Evolutionary conservation across 2,113 vertebrate species (phyloP), one percentile per base, ranked within the genome.

Genomic region (Cinclus mexicanus): DNA sequence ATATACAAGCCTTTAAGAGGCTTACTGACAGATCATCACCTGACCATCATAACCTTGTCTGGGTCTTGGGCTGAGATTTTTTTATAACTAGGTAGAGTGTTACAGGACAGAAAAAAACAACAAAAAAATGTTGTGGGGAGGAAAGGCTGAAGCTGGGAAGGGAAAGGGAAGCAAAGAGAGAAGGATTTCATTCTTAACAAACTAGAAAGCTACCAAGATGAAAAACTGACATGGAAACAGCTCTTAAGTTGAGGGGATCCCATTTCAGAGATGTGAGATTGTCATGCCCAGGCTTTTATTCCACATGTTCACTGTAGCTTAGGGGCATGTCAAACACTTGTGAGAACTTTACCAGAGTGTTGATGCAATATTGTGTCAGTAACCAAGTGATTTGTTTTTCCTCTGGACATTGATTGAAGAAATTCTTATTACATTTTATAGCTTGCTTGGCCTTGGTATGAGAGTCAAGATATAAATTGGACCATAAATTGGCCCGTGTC

Each of bases 401-500:
- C 97, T 98, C 97, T 97, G 97, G 97, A 98, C 98, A 97, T 96
- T 98, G 98, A 98, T 97, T 98, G 98, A 98, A 98, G 97, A 98
- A 98, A 98, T 98, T 98, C 97, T 98, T 98, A 98, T 97, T 98
- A 98, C 97, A 95, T 98, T 98, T 98, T 98, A 98, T 98, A 96
- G 97, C 97, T 98, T 98, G 94, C 96, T 97, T 97, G 98, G 98
- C 97, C 98, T 98, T 97, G 95, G 74, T 97, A 96, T 84, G 96
- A 97, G 95, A 98, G 97, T 98, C 97, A 95, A 95, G 97, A 97
- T 97, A 97, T 98, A 98, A 98, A 98, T 98, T 98, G 98, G 98
- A 72, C 97, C 96, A 97, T 98, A 98, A 98, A 98, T 98, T 98
- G 96, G 97, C 97, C 96, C 96, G 44, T 98, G 98, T 97, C 97